Base-by-base conservation (phyloP, 2,113 vertebrate genomes). In the Dicrurus megarhynchus region DNA sequence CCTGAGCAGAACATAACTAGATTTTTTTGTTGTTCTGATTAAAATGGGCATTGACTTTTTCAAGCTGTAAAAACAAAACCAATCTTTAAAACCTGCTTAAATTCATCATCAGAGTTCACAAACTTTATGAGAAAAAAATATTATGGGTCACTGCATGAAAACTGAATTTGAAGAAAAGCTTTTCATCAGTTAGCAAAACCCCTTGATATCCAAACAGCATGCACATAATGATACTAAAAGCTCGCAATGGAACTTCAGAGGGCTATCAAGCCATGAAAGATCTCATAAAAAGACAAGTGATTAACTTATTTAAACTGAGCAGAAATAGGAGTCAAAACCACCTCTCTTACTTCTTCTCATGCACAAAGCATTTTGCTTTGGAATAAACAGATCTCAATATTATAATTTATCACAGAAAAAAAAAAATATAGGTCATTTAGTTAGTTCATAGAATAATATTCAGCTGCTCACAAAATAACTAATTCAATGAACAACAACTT, bases 191-290 rank as follows among this genome's bases (percentile, higher is more conserved):
- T 92, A 94, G 91, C 73, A 90, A 96, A 97, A 69, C 67, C 91
- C 95, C 87, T 78, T 90, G 60, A 84, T 93, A 92, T 67, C 93
- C 37, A 95, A 92, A 81, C 47, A 92, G 78, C 86, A 93, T 32
- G 56, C 88, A 92, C 92, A 95, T 81, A 97, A 97, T 89, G 96
- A 97, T 83, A 96, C 93, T 98, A 97, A 97, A 97, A 96, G 89
- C 94, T 92, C 6, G 1, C 94, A 94, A 96, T 95, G 75, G 88
- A 97, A 97, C 94, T 97, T 97, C 63, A 94, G 94, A 97, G 95
- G 94, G 90, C 91, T 95, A 97, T 96, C 52, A 87, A 97, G 80
- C 85, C 87, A 37, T 89, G 94, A 96, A 98, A 97, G 52, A 71
- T 90, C 91, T 96, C 96, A 94, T 97, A 94, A 97, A 97, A 97